Base-by-base conservation (phyloP, 2,888 invertebrate species). In the Rhimphoctona megacephalus region DNA sequence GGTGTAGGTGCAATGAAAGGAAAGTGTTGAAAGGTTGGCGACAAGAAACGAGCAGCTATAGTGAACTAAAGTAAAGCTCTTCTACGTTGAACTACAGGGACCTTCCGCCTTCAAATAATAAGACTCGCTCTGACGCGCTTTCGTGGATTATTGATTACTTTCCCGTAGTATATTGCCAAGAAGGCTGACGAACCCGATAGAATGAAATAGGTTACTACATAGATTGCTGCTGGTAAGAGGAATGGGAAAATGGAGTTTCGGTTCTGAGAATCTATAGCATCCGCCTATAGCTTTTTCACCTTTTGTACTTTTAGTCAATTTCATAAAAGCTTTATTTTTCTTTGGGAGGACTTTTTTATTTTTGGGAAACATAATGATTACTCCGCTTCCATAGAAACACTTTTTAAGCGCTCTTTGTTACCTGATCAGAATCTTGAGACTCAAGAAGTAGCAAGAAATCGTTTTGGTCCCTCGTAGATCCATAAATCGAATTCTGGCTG, bases 81-180 rank as follows among this genome's bases (percentile, higher is more conserved):
- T 30, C 74, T 57, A 69, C 74, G 74, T 74, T 74, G 67, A 85
- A 86, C 85, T 91, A 92, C 92, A 92, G 92, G 92, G 91, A 91
- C 89, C 89, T 88, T 86, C 76, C 88, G 81, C 83, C 81, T 69
- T 85, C 81, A 90, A 88, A 90, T 92, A 93, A 93, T 92, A 91
- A 92, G 92, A 91, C 91, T 92, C 91, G 88, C 88, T 90, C 89
- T 87, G 87, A 85, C 83, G 90, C 89, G 88, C 88, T 90, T 91
- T 90, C 89, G 89, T 87, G 88, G 89, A 90, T 91, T 92, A 92
- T 92, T 90, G 92, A 93, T 93, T 91, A 90, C 90, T 90, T 90
- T 86, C 89, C 64, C 69, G 69, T 77, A 43, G 72, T 86, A 57
- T 57, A 81, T 66, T 79, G 77, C 70, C 64, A 33, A 66, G 39